Evolutionary conservation across 2,113 vertebrate genomes (phyloP), one percentile per base, ranked within the genome.

Genomic region (Psammodynastes pulverulentus): DNA sequence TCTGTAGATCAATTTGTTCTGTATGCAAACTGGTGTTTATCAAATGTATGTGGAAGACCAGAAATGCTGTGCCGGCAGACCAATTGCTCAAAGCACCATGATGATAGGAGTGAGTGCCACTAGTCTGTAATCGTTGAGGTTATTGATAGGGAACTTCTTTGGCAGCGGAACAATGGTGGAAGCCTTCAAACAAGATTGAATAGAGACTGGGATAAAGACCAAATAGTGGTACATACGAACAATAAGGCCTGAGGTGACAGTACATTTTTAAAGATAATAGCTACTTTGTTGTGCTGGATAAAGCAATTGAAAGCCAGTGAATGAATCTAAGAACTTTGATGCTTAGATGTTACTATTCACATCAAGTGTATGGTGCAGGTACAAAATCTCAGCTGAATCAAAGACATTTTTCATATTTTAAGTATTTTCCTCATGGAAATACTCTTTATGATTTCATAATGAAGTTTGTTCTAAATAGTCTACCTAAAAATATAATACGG

Each of bases 401-500:
- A 94, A 88, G 87, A 29, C 43, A 88, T 95, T 90, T 92, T 93
- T 72, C 4, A 90, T 93, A 90, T 84, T 53, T 87, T 91, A n/a
- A 94, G 93, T 87, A 49, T 58, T 94, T 0, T 93, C 84, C 93
- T 92, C 91, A 43, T 90, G 67, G 1, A 0, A 0, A 7, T 56
- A 3, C 92, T 94, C 94, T 92, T 94, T 19, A 67, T 89, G 62
- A 12, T 13, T 26, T 86, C 91, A 85, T 4, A 88, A 21, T 87
- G 48, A 92, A 93, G 91, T 91, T 0, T 72, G 90, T 94, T 90
- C 12, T 62, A 52, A 62, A 91, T 72, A 49, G 24, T 88, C 34
- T 91, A 45, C 19, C 29, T 43, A 17, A 89, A 9, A 49, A 24
- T 0, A 89, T 92, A 94, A 89, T 52, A 17, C 89, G 0, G 4